phyloP scores from a whole-genome alignment of 2,113 vertebrate genomes.

The Erinaceus europaeus region DNA sequence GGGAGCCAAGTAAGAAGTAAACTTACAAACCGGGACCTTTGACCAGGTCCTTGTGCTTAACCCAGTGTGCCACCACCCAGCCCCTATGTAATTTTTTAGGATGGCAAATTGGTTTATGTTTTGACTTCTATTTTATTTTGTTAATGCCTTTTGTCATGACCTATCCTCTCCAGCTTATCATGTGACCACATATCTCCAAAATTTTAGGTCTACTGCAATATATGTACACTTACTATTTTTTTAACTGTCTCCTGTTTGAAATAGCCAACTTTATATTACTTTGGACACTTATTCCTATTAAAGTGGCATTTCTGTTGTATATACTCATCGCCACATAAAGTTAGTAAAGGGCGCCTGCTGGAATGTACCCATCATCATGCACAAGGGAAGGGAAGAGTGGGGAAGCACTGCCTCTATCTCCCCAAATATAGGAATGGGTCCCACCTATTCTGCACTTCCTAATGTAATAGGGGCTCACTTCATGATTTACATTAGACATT shows the following conservation, averaged over 20 bases:
- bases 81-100: no score
- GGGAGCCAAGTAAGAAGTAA: no score
- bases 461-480: background rate
- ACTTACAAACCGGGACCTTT: no score
- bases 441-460: background rate
- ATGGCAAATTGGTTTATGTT: no score
- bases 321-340: background rate
- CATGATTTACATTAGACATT: background rate
- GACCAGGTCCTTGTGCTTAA: no score
- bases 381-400: no score
- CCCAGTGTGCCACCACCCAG: no score
- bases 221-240: background rate
- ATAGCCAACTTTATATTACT: background rate
- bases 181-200: background rate
- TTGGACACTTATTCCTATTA: background rate
- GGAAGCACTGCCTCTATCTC: background rate
- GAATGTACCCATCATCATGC: no score
- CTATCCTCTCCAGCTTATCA: background rate
- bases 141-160: background rate
- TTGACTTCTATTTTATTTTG: background rate
- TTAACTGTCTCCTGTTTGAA: background rate
- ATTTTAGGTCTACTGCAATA: background rate
- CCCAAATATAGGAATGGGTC: background rate
- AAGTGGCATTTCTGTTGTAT: background rate
- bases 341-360: no score